phyloP scores from a whole-genome alignment of 2,888 invertebrate genomes.

The Limnephilus rhombicus region DNA sequence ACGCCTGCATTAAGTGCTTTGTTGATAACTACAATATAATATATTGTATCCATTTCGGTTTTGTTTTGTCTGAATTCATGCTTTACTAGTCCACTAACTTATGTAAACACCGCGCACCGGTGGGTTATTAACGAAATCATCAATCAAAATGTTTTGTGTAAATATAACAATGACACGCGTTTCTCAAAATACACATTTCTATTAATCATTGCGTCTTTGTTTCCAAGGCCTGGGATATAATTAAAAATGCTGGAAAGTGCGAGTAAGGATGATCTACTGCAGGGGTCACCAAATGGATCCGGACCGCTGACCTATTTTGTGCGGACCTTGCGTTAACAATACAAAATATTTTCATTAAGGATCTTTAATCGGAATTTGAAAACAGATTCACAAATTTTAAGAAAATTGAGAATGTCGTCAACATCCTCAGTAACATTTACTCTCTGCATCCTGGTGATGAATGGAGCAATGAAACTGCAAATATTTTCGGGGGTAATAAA shows the following conservation, averaged over 20 bases:
- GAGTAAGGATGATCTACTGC: neutral
- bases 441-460: too few species aligned
- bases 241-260: neutral
- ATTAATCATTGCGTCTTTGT: slow-evolving; percentile 6
- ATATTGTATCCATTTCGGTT: neutral
- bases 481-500: too few species aligned
- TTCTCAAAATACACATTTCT: neutral
- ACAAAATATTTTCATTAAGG: too few species aligned
- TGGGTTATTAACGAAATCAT: neutral
- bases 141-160: neutral
- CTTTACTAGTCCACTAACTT: neutral
- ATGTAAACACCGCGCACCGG: neutral
- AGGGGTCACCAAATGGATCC: too few species aligned
- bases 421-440: too few species aligned
- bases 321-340: too few species aligned
- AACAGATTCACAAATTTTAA: too few species aligned
- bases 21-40: too few species aligned
- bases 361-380: too few species aligned
- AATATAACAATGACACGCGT: neutral
- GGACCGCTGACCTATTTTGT: too few species aligned
- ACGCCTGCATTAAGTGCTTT: neutral
- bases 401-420: too few species aligned
- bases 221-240: neutral
- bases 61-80: neutral
- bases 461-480: too few species aligned